Evolutionary conservation across 2,888 invertebrate species (phyloP).

Genomic region (Lepidochitona cinerea): DNA sequence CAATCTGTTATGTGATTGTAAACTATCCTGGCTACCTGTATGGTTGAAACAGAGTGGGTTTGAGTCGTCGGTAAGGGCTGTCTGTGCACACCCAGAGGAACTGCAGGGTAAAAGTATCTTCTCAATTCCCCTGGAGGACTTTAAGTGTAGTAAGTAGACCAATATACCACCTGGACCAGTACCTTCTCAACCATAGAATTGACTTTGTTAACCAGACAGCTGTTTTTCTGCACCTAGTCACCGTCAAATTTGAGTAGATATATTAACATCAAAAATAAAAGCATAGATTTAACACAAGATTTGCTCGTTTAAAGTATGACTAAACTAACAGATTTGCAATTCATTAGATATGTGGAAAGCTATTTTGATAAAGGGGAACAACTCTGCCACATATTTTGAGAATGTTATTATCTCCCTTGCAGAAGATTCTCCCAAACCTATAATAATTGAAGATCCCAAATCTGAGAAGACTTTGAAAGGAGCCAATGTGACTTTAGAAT

Average conservation of each 20-base stretch:
- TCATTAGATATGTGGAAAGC: too few species aligned
- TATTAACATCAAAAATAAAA: too few species aligned
- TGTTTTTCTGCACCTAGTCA: too few species aligned
- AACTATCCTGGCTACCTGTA: slow-evolving; percentile 85
- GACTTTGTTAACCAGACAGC: too few species aligned
- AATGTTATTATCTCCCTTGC: slow-evolving; percentile 27
- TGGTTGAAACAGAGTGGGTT: slow-evolving; percentile 79
- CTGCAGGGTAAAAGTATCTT: slow-evolving; percentile 80
- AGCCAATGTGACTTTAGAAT: slow-evolving; percentile 85
- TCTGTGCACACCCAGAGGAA: slow-evolving; percentile 87
- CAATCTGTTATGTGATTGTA: slow-evolving; percentile 90
- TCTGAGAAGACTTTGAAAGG: slow-evolving; percentile 89
- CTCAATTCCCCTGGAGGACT: slow-evolving; percentile 75
- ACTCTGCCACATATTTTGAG: too few species aligned
- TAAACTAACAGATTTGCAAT: too few species aligned
- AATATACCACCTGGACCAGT: too few species aligned
- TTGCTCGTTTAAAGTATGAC: too few species aligned
- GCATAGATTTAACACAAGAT: too few species aligned
- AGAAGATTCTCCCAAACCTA: slow-evolving; percentile 89
- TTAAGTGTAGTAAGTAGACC: slow-evolving; percentile 71
- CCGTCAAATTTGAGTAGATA: too few species aligned
- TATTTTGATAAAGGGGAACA: too few species aligned
- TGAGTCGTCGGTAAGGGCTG: slow-evolving; percentile 77
- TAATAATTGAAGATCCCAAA: slow-evolving; percentile 85
- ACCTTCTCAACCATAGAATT: too few species aligned